These are phyloP conservation scores for Oncorhynchus mykiss DNA, from an alignment of 2,113 vertebrate species.

Conservation along the genomic window DNA sequence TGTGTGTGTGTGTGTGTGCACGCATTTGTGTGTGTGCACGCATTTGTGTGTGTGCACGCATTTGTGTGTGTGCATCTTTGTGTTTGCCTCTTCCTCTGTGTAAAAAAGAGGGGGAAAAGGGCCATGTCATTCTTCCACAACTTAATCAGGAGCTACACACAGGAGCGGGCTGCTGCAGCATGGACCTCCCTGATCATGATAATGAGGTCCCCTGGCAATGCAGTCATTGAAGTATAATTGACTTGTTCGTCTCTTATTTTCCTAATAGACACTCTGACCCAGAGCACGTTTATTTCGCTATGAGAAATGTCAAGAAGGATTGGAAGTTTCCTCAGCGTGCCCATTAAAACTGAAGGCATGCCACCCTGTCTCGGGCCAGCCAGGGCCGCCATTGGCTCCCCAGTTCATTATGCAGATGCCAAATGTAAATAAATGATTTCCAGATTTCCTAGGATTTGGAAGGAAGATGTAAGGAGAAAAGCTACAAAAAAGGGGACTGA, in stretches of 20 bases:
- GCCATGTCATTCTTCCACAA: slow-evolving; percentile 91
- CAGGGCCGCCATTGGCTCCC: slow-evolving; percentile 78
- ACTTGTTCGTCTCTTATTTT: slow-evolving; percentile 97
- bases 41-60: slow-evolving; percentile 1
- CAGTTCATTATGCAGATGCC: slow-evolving; percentile 91
- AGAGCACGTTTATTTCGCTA: slow-evolving; percentile 91
- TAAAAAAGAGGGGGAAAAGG: slow-evolving; percentile 60
- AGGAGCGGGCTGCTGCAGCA: slow-evolving; percentile 82
- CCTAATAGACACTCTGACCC: slow-evolving; percentile 97
- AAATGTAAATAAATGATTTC: slow-evolving; percentile 87
- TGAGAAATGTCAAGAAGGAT: slow-evolving; percentile 98
- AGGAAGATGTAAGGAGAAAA: neutral
- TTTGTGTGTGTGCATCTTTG: slow-evolving; percentile 42
- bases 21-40: too few relatives aligned
- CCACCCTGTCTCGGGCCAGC: slow-evolving; percentile 90
- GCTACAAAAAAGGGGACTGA: slow-evolving; percentile 10
- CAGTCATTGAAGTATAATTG: slow-evolving; percentile 99
- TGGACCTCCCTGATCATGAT: slow-evolving; percentile 93
- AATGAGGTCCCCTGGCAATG: slow-evolving; percentile 99
- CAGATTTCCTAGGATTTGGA: slow-evolving; percentile 29
- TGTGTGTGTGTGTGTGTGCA: slow-evolving; percentile 16
- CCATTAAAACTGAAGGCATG: slow-evolving; percentile 98
- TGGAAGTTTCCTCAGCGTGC: slow-evolving; percentile 87
- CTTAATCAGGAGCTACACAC: slow-evolving; percentile 90
- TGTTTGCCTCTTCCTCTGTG: slow-evolving; percentile 45